These are phyloP conservation scores for Melanotaenia nigrans DNA, from an alignment of 2,797 vertebrate species.

Conservation along the genomic window DNA sequence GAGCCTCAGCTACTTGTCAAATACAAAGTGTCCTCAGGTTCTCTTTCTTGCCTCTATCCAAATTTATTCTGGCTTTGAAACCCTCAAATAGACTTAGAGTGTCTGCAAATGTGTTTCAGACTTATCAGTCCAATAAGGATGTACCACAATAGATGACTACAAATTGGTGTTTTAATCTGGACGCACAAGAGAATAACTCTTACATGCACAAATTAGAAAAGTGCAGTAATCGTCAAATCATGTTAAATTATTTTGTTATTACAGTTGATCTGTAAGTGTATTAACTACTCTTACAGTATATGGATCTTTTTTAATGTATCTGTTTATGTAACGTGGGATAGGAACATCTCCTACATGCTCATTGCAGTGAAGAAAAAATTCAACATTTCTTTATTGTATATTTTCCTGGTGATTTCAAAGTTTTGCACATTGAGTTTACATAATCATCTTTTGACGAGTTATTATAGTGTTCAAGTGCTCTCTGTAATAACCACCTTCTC, in stretches of 20 bases:
- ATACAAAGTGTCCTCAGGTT: not conserved
- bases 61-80: no score
- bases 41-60: not conserved
- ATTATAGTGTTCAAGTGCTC: slow-evolving; percentile 2
- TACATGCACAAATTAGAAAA: no score
- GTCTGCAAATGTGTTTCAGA: not conserved
- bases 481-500: slow-evolving; percentile 14
- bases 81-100: not conserved
- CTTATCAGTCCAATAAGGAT: no score
- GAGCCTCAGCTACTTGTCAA: not conserved
- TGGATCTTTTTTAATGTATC: not conserved
- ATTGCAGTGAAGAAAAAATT: not conserved
- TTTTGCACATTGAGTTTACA: not conserved
- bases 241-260: not conserved
- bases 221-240: not conserved
- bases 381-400: not conserved
- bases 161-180: no score
- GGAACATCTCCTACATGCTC: not conserved
- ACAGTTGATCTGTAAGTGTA: not conserved
- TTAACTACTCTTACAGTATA: not conserved
- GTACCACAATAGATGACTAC: no score
- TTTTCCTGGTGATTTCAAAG: slow-evolving; percentile 5
- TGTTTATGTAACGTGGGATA: not conserved
- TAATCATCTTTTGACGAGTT: slow-evolving; percentile 24
- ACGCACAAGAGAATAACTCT: no score